Conservation (phyloP, 2,113 vertebrate species). For the Willisornis vidua region DNA sequence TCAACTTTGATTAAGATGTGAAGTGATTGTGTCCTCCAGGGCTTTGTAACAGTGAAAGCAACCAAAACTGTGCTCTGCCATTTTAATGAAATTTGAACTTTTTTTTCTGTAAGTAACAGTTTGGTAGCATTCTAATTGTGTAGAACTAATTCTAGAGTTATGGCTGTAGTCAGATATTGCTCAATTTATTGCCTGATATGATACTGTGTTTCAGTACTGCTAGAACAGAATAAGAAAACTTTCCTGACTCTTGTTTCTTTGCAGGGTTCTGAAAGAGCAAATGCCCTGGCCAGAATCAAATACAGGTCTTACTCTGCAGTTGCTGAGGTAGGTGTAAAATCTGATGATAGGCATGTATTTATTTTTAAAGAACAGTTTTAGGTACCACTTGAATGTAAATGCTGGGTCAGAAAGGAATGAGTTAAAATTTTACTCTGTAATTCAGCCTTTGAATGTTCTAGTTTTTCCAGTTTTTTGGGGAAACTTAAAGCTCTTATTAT, state of each 20-base stretch:
- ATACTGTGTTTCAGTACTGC: background rate
- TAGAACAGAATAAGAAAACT: background rate
- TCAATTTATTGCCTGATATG: background rate
- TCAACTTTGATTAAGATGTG: background rate
- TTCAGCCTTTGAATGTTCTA: background rate
- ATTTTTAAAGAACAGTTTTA: background rate
- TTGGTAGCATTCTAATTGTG: background rate
- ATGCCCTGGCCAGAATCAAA: constrained; percentile 86
- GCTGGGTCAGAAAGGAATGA: background rate
- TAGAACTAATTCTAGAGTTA: background rate
- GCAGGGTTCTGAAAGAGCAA: constrained; percentile 85
- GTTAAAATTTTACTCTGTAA: background rate
- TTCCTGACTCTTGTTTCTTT: constrained; percentile 27
- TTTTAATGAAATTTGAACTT: background rate
- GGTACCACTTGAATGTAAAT: background rate
- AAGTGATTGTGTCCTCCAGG: background rate
- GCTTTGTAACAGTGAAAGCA: background rate
- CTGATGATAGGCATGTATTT: background rate
- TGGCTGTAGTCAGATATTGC: background rate
- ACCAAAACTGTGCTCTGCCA: background rate
- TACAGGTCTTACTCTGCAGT: constrained; percentile 83
- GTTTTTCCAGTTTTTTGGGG: background rate
- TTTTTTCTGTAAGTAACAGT: background rate
- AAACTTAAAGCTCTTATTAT: background rate
- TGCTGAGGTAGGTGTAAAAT: constrained; percentile 76